A percentile compares a stretch with the other conserved stretches of the same genome.
Evolutionary conservation across 2,888 invertebrate species (phyloP).

Genomic region (Furcula furcula): DNA sequence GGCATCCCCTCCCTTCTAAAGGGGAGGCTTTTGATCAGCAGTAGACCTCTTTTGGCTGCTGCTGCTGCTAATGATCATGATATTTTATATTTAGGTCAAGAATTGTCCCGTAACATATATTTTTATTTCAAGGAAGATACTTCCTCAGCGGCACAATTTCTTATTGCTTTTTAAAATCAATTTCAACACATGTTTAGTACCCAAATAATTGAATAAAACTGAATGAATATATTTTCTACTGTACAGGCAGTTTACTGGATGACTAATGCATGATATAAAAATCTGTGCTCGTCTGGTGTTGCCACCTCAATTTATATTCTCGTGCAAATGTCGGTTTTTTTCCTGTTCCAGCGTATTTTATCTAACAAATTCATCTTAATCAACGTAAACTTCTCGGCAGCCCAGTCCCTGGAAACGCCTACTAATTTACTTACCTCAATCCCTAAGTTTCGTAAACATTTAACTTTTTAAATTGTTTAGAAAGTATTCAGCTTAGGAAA

Average conservation of each 20-base stretch:
- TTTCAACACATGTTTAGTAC: no score
- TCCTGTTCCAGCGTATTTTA: conserved; percentile 18
- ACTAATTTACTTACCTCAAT: conserved; percentile 18
- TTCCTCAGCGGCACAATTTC: no score
- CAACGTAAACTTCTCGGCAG: conserved; percentile 15
- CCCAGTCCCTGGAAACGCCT: conserved; percentile 10
- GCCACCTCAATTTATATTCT: conserved; percentile 27
- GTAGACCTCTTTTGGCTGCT: no score
- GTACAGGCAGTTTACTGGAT: conserved; percentile 11
- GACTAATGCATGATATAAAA: conserved; percentile 29
- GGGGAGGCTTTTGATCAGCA: no score
- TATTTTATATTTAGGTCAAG: no score
- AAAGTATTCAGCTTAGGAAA: neutral
- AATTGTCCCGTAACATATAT: no score
- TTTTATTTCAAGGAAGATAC: no score
- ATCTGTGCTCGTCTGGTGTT: conserved; percentile 25
- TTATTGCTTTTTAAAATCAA: no score
- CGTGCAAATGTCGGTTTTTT: conserved; percentile 25
- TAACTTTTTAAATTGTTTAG: conserved; percentile 16
- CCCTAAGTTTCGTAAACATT: conserved; percentile 16
- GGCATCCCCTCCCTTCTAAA: no score
- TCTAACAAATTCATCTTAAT: conserved; percentile 28
- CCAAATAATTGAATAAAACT: no score
- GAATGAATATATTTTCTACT: no score
- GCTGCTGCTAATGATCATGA: no score